Base-by-base conservation (phyloP, 2,797 vertebrate species). In the Kryptopterus vitreolus region DNA sequence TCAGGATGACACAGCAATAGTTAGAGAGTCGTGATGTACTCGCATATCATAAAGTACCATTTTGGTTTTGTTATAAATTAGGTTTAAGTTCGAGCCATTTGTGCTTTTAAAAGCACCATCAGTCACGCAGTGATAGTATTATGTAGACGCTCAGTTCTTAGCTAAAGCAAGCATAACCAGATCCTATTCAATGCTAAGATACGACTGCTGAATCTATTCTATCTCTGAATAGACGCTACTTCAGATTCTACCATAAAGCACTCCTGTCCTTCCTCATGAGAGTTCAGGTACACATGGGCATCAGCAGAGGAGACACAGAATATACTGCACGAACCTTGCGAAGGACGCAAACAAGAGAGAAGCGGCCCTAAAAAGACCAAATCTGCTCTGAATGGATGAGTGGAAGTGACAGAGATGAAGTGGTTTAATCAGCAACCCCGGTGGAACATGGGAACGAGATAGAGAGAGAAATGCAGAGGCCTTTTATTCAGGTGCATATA, bases 361-460 rank as follows among this genome's bases (percentile, higher is more conserved):
- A 53, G 38, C n/a, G 58, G 72, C 43, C n/a, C 29, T 33, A 81
- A 57, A 62, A 50, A 50, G 63, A 77, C 73, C 79, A 65, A 80
- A 72, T 63, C 82, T 63, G 74, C 78, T 38, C 83, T 72, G 71
- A 82, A 70, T 74, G 74, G 74, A 55, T 79, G 83, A 87, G 66
- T 26, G 22, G 66, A 76, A 59, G 63, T 83, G 86, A 87, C 84
- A 83, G 82, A 87, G 83, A 89, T 82, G 74, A 87, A 87, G 84
- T 83, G 65, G 76, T 87, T 89, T 87, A 86, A 89, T 86, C 82
- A 85, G 83, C 84, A 58, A 83, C 76, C 77, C 76, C 77, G 76
- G 12, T 77, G 86, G 62, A 83, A 61, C 22, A 46, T 70, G 73
- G 57, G 70, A 66, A 53, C 22, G 31, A 57, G 62, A 22, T 18